phyloP scores from a whole-genome alignment of 2,797 vertebrate genomes.

The Phataginus tetradactyla region DNA sequence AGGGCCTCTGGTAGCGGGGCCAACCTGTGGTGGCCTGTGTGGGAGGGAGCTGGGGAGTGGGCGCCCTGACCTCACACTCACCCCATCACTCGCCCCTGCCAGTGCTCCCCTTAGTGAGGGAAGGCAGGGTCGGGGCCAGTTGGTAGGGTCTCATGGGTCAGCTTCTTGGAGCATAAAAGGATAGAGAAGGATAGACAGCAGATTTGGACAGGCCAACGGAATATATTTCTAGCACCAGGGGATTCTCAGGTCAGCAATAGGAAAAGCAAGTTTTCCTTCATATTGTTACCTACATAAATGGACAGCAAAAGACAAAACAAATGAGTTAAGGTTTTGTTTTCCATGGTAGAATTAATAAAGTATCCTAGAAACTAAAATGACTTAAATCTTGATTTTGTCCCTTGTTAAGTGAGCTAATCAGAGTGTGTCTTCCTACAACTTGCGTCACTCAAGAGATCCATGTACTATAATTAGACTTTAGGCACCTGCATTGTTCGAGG shows the following conservation, averaged over 20 bases:
- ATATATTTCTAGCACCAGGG: neutral
- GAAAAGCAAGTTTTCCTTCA: neutral
- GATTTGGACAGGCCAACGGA: neutral
- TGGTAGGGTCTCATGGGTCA: neutral
- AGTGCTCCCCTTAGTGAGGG: neutral
- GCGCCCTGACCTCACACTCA: neutral
- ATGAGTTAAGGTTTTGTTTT: neutral
- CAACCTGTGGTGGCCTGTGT: neutral
- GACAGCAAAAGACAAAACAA: neutral
- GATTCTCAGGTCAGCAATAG: neutral
- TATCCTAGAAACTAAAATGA: neutral
- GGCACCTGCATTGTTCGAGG: slow-evolving; percentile 25
- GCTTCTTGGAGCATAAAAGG: neutral
- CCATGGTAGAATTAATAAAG: slow-evolving; percentile 6
- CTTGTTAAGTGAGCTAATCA: neutral
- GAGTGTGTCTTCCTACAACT: neutral
- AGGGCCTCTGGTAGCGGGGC: neutral
- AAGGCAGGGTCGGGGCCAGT: neutral
- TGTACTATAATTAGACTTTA: slow-evolving; percentile 15
- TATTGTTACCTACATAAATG: neutral
- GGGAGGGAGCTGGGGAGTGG: fast-evolving
- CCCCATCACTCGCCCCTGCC: too few species aligned
- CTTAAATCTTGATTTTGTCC: neutral
- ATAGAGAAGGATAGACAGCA: neutral
- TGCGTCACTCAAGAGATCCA: neutral